phyloP scores from a whole-genome alignment of 2,113 vertebrate species.

The Dermatemys mawii region DNA sequence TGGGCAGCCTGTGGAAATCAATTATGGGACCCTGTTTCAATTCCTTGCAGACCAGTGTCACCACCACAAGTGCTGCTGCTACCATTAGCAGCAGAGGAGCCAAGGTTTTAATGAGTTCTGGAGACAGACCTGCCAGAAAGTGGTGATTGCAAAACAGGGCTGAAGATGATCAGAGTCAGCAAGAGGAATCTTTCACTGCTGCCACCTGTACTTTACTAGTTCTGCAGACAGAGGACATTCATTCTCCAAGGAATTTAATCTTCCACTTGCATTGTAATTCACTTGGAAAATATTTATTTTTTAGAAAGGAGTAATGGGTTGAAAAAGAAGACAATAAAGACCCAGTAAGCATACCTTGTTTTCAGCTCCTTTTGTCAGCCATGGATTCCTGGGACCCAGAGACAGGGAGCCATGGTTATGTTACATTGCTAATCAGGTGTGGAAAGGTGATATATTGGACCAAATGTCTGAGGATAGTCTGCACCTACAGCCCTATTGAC shows the following conservation, averaged over 20 bases:
- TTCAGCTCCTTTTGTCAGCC: neutral
- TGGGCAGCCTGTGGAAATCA: neutral
- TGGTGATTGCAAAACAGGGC: neutral
- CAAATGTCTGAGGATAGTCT: neutral
- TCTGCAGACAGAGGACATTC: neutral
- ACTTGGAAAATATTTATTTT: neutral
- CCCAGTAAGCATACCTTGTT: slow-evolving; percentile 4
- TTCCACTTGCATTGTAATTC: slow-evolving; percentile 7
- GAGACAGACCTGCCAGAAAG: neutral
- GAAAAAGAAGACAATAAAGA: neutral
- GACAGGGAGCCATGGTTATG: neutral
- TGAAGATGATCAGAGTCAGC: neutral
- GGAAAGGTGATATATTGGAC: neutral
- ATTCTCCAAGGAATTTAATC: neutral
- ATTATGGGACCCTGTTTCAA: neutral
- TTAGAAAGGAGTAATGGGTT: neutral
- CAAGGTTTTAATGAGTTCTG: neutral
- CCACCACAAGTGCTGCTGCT: neutral
- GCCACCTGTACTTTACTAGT: neutral
- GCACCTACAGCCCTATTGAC: neutral
- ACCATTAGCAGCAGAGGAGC: neutral
- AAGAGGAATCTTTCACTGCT: neutral
- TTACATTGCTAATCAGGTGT: neutral
- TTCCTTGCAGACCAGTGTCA: neutral
- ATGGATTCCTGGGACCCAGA: neutral